phyloP scores from a whole-genome alignment of 2,113 vertebrate species.

The Lepus americanus region DNA sequence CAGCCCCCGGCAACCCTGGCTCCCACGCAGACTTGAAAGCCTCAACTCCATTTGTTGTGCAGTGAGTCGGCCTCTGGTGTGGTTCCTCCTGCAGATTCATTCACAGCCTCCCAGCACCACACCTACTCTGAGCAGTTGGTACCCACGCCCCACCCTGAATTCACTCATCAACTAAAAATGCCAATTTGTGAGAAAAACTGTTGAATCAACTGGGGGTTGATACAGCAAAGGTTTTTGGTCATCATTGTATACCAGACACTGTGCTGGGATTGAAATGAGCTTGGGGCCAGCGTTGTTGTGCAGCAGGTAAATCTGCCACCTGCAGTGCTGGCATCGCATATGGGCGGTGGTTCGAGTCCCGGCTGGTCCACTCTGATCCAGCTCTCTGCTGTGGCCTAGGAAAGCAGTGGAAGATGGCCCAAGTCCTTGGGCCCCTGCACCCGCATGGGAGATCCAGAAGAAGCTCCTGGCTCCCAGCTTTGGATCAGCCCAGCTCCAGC shows the following conservation, averaged over 20 bases:
- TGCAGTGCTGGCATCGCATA: too few species aligned
- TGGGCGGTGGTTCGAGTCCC: too few species aligned
- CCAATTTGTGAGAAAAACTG: neutral
- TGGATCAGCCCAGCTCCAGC: too few species aligned
- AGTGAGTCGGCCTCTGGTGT: neutral
- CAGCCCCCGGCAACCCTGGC: neutral
- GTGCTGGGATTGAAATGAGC: neutral
- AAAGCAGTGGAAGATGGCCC: too few species aligned
- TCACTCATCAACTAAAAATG: neutral
- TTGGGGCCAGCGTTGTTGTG: too few species aligned
- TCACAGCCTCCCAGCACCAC: neutral
- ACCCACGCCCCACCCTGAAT: neutral
- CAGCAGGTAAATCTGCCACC: too few species aligned
- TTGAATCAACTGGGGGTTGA: neutral
- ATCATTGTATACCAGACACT: neutral
- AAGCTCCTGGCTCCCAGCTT: too few species aligned
- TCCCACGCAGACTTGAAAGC: neutral
- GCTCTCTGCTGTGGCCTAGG: too few species aligned
- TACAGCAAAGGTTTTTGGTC: neutral
- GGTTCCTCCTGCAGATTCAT: neutral
- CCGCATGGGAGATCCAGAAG: too few species aligned
- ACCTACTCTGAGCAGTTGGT: neutral
- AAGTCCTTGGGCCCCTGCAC: too few species aligned
- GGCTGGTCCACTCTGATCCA: too few species aligned
- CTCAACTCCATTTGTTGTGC: neutral